These are phyloP conservation scores for Lasioglossum calceatum DNA, from an alignment of 2,888 invertebrate genomes.

Conservation along the genomic window DNA sequence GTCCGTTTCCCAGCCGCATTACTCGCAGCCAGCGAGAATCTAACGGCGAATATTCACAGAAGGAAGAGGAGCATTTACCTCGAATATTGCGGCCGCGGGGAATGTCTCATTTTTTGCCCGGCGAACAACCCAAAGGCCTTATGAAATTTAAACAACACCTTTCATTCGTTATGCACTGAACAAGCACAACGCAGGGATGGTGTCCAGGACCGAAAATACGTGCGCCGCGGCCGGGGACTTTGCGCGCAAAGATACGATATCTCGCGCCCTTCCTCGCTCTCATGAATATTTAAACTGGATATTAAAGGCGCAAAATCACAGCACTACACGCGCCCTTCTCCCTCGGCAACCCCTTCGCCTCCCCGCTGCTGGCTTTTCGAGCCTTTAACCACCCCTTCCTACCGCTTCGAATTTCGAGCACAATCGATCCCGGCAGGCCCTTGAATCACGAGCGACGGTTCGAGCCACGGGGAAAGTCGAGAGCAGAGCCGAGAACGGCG, in stretches of 20 bases:
- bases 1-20: not conserved
- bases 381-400: not conserved
- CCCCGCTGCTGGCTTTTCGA: not conserved
- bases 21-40: not conserved
- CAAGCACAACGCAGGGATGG: slow-evolving; percentile 8
- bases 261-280: slow-evolving; percentile 63
- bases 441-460: slow-evolving; percentile 45
- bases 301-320: slow-evolving; percentile 82
- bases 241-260: slow-evolving; percentile 29
- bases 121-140: slow-evolving; percentile 5
- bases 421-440: slow-evolving; percentile 65
- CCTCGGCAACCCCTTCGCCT: slow-evolving; percentile 26
- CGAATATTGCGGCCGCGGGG: slow-evolving; percentile 15
- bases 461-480: slow-evolving; percentile 26
- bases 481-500: slow-evolving; percentile 36
- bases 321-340: slow-evolving; percentile 64
- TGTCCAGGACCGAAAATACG: slow-evolving; percentile 42
- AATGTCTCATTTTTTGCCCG: slow-evolving; percentile 32
- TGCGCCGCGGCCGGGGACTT: not conserved
- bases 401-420: slow-evolving; percentile 58
- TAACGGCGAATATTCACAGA: not conserved
- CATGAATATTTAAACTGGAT: slow-evolving; percentile 83
- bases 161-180: slow-evolving; percentile 46
- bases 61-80: not conserved
- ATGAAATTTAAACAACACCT: slow-evolving; percentile 52